Evolutionary conservation across 2,888 invertebrate species (phyloP).

Genomic region (Apoda limacodes): DNA sequence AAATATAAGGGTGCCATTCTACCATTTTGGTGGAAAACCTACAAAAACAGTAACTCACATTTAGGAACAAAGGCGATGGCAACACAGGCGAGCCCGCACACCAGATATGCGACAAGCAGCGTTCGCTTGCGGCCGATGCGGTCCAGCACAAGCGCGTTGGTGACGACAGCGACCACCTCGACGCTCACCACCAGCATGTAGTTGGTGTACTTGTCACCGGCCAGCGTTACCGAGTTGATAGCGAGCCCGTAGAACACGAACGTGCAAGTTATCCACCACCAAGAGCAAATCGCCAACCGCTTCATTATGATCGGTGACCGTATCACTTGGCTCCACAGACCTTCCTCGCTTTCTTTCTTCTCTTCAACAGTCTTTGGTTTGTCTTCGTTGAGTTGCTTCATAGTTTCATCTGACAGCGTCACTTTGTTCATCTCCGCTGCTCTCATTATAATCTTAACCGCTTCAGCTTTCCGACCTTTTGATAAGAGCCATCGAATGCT

Average conservation of each 20-base stretch:
- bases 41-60: too few relatives aligned
- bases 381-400: constrained; percentile 55
- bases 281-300: constrained; percentile 52
- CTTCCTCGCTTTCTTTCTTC: constrained; percentile 26
- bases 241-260: constrained; percentile 86
- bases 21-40: too few relatives aligned
- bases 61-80: constrained; percentile 62
- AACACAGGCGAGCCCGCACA: constrained; percentile 66
- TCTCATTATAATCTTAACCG: constrained; percentile 70
- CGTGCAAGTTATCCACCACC: constrained; percentile 84
- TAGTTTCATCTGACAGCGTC: constrained; percentile 49
- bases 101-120: constrained; percentile 68
- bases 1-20: too few relatives aligned
- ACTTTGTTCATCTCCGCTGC: constrained; percentile 74
- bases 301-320: constrained; percentile 51
- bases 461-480: constrained; percentile 75
- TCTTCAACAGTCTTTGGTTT: constrained; percentile 31
- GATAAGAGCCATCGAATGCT: constrained; percentile 83
- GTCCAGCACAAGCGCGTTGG: constrained; percentile 74
- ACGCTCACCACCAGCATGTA: constrained; percentile 77
- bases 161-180: constrained; percentile 78
- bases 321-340: constrained; percentile 44
- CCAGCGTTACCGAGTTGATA: constrained; percentile 79
- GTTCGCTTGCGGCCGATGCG: constrained; percentile 73
- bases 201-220: constrained; percentile 82